Evolutionary conservation across 2,113 vertebrate genomes (phyloP), one percentile per base, ranked within the genome.

Genomic region (Pseudorasbora parva): DNA sequence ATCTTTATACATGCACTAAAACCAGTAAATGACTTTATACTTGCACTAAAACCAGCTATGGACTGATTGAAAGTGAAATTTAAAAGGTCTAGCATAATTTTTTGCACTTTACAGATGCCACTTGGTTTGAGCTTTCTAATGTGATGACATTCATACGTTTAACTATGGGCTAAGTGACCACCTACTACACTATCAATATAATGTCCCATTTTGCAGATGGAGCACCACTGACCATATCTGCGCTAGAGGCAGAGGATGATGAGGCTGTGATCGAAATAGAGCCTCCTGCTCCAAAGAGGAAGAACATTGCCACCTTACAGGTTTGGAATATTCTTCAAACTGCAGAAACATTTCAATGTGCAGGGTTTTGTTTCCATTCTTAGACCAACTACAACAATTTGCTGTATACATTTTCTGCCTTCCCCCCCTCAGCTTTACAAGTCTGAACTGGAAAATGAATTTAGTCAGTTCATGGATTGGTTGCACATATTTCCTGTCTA

Each of bases 401-500:
- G 2, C 23, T 21, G 8, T 21, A 10, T 3, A 21, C 57, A 47
- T 27, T 79, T 47, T 45, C 8, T 19, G 12, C 45, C 14, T 17
- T 68, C 25, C 84, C 87, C n/a, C n/a, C n/a, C n/a, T n/a, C 91
- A 98, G 97, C 92, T 99, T 80, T 99, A 96, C 78, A 92, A 82
- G 51, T 90, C 93, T 0, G 95, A 96, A 77, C 92, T 99, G 87
- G 97, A 98, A 92, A 93, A 95, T 4, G 94, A 96, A 60, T 99
- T 97, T 90, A 92, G 82, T 80, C 93, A 98, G 85, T 98, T 98
- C 90, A 95, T 98, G 91, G 98, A 98, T 85, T 98, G 97, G 96
- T 91, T 99, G 69, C 91, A 92, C 83, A 91, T 94, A 64, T 98
- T 98, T 54, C 94, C 96, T 1, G 91, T 99, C 41, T 94, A 94